phyloP scores from a whole-genome alignment of 2,888 invertebrate genomes.

The Sesamia inferens region DNA sequence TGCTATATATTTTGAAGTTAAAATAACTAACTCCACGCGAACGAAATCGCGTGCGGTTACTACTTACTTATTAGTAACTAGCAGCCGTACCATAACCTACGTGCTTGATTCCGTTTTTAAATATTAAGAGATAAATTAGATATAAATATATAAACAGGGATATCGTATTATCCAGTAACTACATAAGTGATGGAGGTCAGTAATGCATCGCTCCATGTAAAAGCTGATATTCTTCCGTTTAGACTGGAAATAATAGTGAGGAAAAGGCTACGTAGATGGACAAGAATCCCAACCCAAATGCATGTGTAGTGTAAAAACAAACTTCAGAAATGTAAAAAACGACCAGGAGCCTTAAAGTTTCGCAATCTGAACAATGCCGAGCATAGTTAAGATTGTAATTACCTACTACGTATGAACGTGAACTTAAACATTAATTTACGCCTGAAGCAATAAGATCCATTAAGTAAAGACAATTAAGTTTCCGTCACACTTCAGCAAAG shows the following conservation, averaged over 20 bases:
- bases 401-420: neutral
- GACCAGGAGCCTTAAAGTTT: neutral
- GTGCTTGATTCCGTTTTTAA: neutral
- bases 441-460: constrained; percentile 24
- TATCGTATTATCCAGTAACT: neutral
- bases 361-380: neutral
- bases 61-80: too few relatives aligned
- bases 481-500: constrained; percentile 7
- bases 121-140: neutral
- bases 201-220: neutral
- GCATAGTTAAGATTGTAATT: neutral
- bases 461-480: constrained; percentile 2
- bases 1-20: too few relatives aligned
- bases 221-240: neutral
- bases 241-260: neutral
- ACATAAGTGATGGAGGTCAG: neutral
- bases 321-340: neutral
- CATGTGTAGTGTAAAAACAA: too few relatives aligned
- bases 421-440: constrained; percentile 3
- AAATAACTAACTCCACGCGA: too few relatives aligned
- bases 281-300: neutral
- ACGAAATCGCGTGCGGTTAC: too few relatives aligned
- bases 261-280: neutral
- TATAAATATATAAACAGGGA: neutral
- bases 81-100: too few relatives aligned